Percentiles rank a stretch among this genome's conserved stretches.
phyloP scores from a whole-genome alignment of 1,140 invertebrate species.

The Caenorhabditis remanei region DNA sequence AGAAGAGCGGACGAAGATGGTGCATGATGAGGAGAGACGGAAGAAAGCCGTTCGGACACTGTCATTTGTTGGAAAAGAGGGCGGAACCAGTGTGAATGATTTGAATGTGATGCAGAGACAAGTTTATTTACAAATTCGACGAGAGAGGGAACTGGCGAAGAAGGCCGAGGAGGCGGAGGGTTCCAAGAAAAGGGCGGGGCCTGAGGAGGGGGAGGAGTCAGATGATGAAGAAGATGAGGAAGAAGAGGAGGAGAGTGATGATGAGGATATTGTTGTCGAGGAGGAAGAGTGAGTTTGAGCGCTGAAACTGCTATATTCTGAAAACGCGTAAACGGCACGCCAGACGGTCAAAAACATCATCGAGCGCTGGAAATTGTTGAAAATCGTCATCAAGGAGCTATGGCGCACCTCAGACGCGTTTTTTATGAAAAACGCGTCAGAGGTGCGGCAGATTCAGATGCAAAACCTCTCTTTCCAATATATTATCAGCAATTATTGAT shows the following conservation, averaged over 20 bases:
- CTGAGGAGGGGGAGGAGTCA: neutral
- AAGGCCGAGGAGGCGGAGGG: neutral
- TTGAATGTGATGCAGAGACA: constrained; percentile 33
- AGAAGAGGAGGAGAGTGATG: neutral
- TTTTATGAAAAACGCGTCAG: too few species aligned
- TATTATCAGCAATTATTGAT: too few species aligned
- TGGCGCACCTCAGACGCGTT: too few species aligned
- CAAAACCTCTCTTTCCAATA: too few species aligned
- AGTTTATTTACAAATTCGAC: neutral
- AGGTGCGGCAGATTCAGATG: too few species aligned
- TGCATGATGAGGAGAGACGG: constrained; percentile 9
- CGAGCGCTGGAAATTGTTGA: too few species aligned
- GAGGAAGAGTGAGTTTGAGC: neutral
- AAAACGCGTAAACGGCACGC: too few species aligned
- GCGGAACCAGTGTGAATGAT: constrained; percentile 28
- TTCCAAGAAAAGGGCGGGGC: neutral
- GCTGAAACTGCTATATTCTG: too few species aligned
- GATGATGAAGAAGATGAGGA: neutral
- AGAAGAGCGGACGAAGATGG: constrained; percentile 30
- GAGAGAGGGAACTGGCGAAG: neutral
- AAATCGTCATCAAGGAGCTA: too few species aligned
- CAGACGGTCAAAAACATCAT: too few species aligned
- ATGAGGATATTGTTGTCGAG: neutral
- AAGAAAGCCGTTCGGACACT: neutral
- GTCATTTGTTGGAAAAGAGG: constrained; percentile 36